Evolutionary conservation across 2,888 invertebrate species (phyloP).

Genomic region (Acanthosepion lycidas): DNA sequence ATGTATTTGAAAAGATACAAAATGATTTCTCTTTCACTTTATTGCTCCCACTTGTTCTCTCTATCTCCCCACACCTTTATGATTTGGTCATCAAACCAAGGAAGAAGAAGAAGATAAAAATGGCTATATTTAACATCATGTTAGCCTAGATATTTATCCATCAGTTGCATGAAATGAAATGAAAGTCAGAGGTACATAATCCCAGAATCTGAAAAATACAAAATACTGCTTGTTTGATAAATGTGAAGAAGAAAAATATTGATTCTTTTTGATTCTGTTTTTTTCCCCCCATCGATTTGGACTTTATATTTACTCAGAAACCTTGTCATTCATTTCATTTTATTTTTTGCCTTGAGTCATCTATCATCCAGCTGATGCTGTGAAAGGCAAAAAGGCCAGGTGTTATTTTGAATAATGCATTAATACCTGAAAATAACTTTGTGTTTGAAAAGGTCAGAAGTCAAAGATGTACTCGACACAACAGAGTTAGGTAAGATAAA

Average conservation of each 20-base stretch:
- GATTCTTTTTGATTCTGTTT: background rate
- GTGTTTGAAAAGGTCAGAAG: background rate
- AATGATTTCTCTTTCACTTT: too few relatives aligned
- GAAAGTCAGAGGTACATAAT: background rate
- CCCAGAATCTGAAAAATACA: background rate
- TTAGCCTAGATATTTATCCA: slow-evolving; percentile 15
- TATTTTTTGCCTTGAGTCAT: background rate
- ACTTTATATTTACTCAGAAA: background rate
- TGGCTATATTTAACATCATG: background rate
- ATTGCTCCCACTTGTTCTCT: background rate
- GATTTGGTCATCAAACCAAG: background rate
- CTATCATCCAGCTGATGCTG: background rate
- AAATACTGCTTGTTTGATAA: background rate
- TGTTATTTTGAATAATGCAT: background rate
- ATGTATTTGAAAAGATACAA: background rate
- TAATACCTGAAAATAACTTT: slow-evolving; percentile 22
- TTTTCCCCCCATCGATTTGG: background rate
- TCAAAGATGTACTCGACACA: background rate
- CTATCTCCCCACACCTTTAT: background rate
- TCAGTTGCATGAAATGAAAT: background rate
- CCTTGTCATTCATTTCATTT: background rate
- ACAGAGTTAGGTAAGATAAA: background rate
- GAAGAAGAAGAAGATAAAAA: background rate
- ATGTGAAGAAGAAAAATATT: background rate
- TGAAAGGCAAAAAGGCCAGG: background rate